A percentile compares a stretch with the other conserved stretches of the same genome.
These are phyloP conservation scores for Theocolax elegans DNA, from an alignment of 1,140 invertebrate species.

Conservation along the genomic window DNA sequence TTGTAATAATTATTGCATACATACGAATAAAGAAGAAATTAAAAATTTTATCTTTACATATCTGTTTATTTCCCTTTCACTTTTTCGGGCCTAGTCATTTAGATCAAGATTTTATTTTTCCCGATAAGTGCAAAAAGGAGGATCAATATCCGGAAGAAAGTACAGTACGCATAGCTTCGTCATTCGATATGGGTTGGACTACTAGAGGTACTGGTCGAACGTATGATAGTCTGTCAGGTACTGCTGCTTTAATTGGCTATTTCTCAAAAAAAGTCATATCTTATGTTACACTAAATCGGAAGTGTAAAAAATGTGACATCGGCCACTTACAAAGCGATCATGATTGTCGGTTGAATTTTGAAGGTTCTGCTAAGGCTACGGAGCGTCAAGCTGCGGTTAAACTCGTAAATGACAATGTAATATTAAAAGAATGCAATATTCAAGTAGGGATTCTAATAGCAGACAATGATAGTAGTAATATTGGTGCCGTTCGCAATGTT, in stretches of 20 bases:
- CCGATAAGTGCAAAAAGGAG: constrained; percentile 11
- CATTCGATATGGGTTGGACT: constrained; percentile 37
- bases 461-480: constrained; percentile 12
- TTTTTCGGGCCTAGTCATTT: constrained; percentile 13
- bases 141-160: background rate
- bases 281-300: constrained; percentile 16
- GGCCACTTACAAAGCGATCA: constrained; percentile 23
- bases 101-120: too few relatives aligned
- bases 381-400: constrained; percentile 18
- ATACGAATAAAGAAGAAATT: background rate
- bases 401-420: constrained; percentile 24
- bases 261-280: constrained; percentile 30
- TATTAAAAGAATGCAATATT: constrained; percentile 25
- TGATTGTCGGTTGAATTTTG: constrained; percentile 27
- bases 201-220: too few relatives aligned
- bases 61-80: background rate
- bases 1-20: too few relatives aligned
- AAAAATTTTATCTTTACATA: too few relatives aligned
- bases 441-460: constrained; percentile 8
- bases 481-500: constrained; percentile 3
- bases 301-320: constrained; percentile 24
- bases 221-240: constrained; percentile 32
- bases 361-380: too few relatives aligned
- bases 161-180: constrained; percentile 26
- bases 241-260: too few relatives aligned